Base-by-base conservation (phyloP, 2,888 invertebrate species). In the Drosophila pegasa region DNA sequence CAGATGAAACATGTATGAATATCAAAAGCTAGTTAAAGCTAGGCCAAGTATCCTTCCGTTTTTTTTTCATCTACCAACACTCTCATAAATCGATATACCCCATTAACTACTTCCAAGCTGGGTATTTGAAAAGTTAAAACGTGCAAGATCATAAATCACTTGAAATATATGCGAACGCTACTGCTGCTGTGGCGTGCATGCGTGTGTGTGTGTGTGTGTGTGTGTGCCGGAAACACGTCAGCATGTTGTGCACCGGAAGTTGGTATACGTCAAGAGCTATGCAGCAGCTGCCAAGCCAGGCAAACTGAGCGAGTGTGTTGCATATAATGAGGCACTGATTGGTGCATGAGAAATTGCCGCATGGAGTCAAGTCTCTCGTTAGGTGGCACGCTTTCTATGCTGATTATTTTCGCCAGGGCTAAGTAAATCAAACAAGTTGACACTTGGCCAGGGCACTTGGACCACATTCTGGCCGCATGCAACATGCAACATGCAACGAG, bases 241-340 rank as follows among this genome's bases (percentile, higher is more conserved):
- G 77, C 79, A 78, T 81, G 79, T 71, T 87, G 76, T 76, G 85
- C 79, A 85, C 67, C 76, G 87, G 89, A 83, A 83, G 81, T 81
- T 71, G 68, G 75, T 71, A 69, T 71, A 75, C 71, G 71, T 71
- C 71, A 71, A 62, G 48, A 54, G 50, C 72, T 64, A 52, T 55
- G 57, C 22, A 72, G 75, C 68, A 66, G 66, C 56, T 60, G 69
- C 35, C 45, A 33, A 16, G 47, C 52, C 51, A 77, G 40, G 40
- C 27, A 35, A 43, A 6, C n/a, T 41, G 18, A 41, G 33, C 18
- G 40, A 27, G 61, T 27, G 31, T 61, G 38, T 50, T 71, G 88
- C 83, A 88, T 88, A 73, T 82, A 88, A 83, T 88, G 87, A 88
- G 87, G 83, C 87, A 83, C 89, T 83, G 88, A 83, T 87, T 83